phyloP scores from a whole-genome alignment of 1,140 invertebrate species.

The Phthorimaea operculella region DNA sequence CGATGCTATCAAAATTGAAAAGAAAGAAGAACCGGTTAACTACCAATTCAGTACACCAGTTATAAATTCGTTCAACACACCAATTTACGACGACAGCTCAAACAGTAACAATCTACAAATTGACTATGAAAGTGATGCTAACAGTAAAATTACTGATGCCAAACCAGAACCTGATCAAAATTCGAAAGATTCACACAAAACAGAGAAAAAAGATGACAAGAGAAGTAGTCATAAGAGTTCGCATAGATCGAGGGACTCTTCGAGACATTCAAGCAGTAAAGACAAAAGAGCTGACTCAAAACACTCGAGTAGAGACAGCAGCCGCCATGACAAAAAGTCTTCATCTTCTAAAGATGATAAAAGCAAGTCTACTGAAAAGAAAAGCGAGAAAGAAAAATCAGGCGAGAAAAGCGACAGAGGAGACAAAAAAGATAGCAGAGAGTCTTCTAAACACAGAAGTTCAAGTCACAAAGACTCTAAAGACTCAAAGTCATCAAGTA shows the following conservation, averaged over 20 bases:
- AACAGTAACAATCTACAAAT: slow-evolving; percentile 57
- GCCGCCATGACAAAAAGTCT: slow-evolving; percentile 41
- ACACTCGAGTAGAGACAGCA: slow-evolving; percentile 53
- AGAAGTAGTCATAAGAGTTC: slow-evolving; percentile 55
- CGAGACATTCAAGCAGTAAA: slow-evolving; percentile 55
- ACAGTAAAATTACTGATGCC: slow-evolving; percentile 48
- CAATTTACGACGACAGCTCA: slow-evolving; percentile 55
- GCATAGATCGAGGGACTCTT: slow-evolving; percentile 50
- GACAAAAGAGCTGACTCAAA: slow-evolving; percentile 61
- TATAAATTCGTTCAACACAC: slow-evolving; percentile 49
- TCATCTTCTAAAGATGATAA: slow-evolving; percentile 50
- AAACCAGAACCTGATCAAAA: slow-evolving; percentile 40
- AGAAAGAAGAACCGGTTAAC: slow-evolving; percentile 43
- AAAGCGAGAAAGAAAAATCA: slow-evolving; percentile 46
- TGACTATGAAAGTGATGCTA: slow-evolving; percentile 57
- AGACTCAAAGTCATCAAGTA: slow-evolving; percentile 12
- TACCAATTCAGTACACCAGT: slow-evolving; percentile 54
- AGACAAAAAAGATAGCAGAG: slow-evolving; percentile 60
- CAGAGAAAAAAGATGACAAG: slow-evolving; percentile 41
- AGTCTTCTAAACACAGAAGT: slow-evolving; percentile 50
- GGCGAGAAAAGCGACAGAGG: slow-evolving; percentile 43
- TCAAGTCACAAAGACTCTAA: slow-evolving; percentile 35
- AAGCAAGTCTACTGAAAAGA: slow-evolving; percentile 49
- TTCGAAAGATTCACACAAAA: slow-evolving; percentile 45
- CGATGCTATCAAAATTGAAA: slow-evolving; percentile 32